These are phyloP conservation scores for Callipepla californica DNA, from an alignment of 2,113 vertebrate species.

Conservation along the genomic window DNA sequence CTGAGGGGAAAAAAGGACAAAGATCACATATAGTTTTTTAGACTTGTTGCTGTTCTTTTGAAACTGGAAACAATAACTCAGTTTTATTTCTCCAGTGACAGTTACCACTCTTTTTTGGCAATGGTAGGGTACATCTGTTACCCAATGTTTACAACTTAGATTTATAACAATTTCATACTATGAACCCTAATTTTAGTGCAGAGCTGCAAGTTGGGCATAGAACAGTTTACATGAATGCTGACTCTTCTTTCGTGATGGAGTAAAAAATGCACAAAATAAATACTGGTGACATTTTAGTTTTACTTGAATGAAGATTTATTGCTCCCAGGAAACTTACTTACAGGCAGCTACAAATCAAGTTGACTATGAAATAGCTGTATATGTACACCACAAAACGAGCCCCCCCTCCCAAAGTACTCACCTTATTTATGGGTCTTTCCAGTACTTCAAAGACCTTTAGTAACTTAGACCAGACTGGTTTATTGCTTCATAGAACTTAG, in stretches of 20 bases:
- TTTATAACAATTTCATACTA: constrained; percentile 70
- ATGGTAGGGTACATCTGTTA: constrained; percentile 84
- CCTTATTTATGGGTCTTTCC: constrained; percentile 94
- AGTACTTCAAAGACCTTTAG: constrained; percentile 92
- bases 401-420: constrained; percentile 89
- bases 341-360: constrained; percentile 90
- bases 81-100: constrained; percentile 89
- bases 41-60: constrained; percentile 88
- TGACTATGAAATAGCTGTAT: constrained; percentile 87
- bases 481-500: constrained; percentile 88
- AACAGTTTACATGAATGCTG: constrained; percentile 67
- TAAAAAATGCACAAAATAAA: constrained; percentile 78
- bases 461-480: constrained; percentile 93
- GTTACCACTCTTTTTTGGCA: constrained; percentile 82
- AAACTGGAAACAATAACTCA: constrained; percentile 93
- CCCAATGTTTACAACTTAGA: constrained; percentile 79
- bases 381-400: constrained; percentile 81
- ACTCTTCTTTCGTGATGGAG: constrained; percentile 48
- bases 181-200: constrained; percentile 31
- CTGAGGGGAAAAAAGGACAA: constrained; percentile 83
- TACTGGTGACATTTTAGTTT: constrained; percentile 77
- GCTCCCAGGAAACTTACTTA: constrained; percentile 86
- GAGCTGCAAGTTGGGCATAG: constrained; percentile 20
- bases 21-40: constrained; percentile 81
- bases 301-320: constrained; percentile 87